These are phyloP conservation scores for Sebastolobus alascanus DNA, from an alignment of 2,797 vertebrate genomes.

Conservation along the genomic window DNA sequence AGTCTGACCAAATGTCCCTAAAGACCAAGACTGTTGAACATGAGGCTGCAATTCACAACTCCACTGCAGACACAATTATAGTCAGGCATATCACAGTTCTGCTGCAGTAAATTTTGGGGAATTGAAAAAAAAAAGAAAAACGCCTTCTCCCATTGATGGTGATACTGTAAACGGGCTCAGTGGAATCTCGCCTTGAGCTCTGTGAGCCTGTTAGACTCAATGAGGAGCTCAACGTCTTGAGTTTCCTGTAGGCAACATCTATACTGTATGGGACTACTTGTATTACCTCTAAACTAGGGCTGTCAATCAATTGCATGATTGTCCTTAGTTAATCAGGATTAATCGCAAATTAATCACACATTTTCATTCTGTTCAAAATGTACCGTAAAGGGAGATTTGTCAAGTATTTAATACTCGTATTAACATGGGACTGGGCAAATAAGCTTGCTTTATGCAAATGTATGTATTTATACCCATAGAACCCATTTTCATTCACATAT, in stretches of 20 bases:
- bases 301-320: too few relatives aligned
- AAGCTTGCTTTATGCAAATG: too few relatives aligned
- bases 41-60: background rate
- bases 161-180: slow-evolving; percentile 5
- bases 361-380: too few relatives aligned
- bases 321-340: too few relatives aligned
- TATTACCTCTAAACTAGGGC: too few relatives aligned
- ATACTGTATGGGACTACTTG: background rate
- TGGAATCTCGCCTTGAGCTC: background rate
- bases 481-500: too few relatives aligned
- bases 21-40: background rate
- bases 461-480: too few relatives aligned
- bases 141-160: background rate
- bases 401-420: too few relatives aligned
- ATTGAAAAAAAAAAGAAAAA: background rate
- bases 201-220: background rate
- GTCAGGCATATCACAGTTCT: background rate
- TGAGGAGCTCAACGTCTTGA: background rate
- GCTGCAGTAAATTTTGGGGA: slow-evolving; percentile 8
- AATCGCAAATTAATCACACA: too few relatives aligned
- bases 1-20: background rate
- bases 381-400: too few relatives aligned
- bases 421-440: too few relatives aligned
- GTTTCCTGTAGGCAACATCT: background rate
- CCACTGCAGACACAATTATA: background rate